phyloP scores from a whole-genome alignment of 2,113 vertebrate genomes.

The Turnix velox region DNA sequence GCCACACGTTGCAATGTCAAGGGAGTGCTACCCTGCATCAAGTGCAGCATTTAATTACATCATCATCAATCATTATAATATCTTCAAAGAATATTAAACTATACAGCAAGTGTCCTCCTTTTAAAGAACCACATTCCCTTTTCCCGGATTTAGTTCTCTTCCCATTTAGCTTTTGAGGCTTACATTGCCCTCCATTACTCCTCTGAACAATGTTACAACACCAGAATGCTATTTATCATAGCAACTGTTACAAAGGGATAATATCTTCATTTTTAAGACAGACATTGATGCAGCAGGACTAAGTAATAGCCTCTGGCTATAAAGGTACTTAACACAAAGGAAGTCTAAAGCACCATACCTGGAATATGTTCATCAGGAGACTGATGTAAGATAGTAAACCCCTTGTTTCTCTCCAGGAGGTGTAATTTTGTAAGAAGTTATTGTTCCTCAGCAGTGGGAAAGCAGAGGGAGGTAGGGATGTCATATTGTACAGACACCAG shows the following conservation, averaged over 20 bases:
- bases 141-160: not conserved
- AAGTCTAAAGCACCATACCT: not conserved
- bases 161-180: not conserved
- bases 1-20: not conserved
- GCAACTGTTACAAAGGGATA: not conserved
- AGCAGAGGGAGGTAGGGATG: rapidly evolving
- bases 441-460: not conserved
- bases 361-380: not conserved
- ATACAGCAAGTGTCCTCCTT: not conserved
- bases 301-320: not conserved
- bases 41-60: not conserved
- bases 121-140: not conserved
- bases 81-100: not conserved
- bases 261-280: not conserved
- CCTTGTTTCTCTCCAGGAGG: not conserved
- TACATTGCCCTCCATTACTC: not conserved
- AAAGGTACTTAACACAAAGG: not conserved
- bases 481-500: not conserved
- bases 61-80: not conserved
- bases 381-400: not conserved
- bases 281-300: not conserved
- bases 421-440: not conserved
- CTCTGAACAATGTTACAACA: not conserved
- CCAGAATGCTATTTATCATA: not conserved
- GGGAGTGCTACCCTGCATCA: not conserved